A percentile compares a stretch with the other conserved stretches of the same genome.
Evolutionary conservation across 2,113 vertebrate genomes (phyloP).

Genomic region (Trichechus manatus): DNA sequence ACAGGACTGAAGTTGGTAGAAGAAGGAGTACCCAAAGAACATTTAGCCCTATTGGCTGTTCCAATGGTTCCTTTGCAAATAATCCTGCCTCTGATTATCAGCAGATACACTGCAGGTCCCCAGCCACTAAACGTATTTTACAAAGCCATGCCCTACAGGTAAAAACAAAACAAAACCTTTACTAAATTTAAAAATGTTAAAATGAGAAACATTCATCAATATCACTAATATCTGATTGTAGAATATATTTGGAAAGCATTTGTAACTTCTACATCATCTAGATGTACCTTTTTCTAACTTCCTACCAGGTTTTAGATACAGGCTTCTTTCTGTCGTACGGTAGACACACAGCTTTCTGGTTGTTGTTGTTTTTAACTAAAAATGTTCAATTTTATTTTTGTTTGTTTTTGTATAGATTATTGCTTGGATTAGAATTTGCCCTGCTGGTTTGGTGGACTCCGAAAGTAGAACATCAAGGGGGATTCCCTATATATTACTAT

Average conservation of each 20-base stretch:
- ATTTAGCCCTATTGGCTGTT: slow-evolving; percentile 96
- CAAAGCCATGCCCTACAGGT: slow-evolving; percentile 98
- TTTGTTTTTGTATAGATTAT: slow-evolving; percentile 88
- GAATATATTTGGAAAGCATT: background rate
- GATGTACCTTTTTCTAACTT: background rate
- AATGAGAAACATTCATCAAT: background rate
- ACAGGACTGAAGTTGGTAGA: slow-evolving; percentile 98
- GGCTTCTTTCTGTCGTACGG: background rate
- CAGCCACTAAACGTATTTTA: slow-evolving; percentile 96
- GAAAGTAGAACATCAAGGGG: slow-evolving; percentile 92
- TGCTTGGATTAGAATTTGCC: slow-evolving; percentile 95
- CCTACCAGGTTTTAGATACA: slow-evolving; percentile 18
- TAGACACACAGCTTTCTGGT: background rate
- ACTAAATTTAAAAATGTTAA: slow-evolving; percentile 6
- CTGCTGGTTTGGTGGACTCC: slow-evolving; percentile 98
- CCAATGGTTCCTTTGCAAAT: slow-evolving; percentile 99
- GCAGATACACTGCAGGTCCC: slow-evolving; percentile 98
- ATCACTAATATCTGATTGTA: background rate
- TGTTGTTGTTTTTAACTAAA: slow-evolving; percentile 40
- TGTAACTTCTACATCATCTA: background rate
- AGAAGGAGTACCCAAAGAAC: slow-evolving; percentile 97
- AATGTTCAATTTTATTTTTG: background rate
- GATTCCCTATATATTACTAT: slow-evolving; percentile 96
- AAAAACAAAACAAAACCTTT: slow-evolving; percentile 50
- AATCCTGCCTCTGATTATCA: slow-evolving; percentile 95